phyloP scores from a whole-genome alignment of 2,797 vertebrate genomes.

The Gallinago solitaria region DNA sequence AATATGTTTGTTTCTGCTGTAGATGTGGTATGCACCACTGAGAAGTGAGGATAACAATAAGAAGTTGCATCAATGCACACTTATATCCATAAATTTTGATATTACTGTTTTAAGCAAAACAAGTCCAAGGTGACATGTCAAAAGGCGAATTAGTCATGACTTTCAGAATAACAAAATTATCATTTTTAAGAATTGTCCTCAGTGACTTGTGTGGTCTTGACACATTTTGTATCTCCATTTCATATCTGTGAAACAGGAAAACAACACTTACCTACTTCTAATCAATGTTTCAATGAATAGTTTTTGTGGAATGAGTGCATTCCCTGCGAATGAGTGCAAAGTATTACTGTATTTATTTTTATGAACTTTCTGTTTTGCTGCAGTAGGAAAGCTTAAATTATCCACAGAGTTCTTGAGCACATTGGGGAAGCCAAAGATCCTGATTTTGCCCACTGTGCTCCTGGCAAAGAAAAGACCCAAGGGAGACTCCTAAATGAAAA shows the following conservation, averaged over 20 bases:
- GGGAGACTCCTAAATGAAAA: constrained; percentile 73
- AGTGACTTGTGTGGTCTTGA: neutral
- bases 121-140: neutral
- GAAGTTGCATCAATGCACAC: neutral
- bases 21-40: neutral
- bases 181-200: neutral
- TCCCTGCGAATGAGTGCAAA: constrained; percentile 56
- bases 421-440: constrained; percentile 53
- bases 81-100: neutral
- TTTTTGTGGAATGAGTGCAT: neutral
- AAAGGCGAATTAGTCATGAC: neutral
- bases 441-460: constrained; percentile 64
- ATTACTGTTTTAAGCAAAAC: neutral
- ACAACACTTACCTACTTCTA: neutral
- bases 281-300: constrained; percentile 13
- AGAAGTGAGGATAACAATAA: neutral
- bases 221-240: neutral
- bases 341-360: constrained; percentile 63
- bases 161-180: neutral
- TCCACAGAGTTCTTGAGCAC: constrained; percentile 59
- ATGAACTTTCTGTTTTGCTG: constrained; percentile 54
- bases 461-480: constrained; percentile 65
- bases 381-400: constrained; percentile 64
- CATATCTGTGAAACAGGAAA: constrained; percentile 1
- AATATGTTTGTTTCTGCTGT: neutral